These are phyloP conservation scores for Chloroceryle inda DNA, from an alignment of 2,797 vertebrate species.

Conservation along the genomic window DNA sequence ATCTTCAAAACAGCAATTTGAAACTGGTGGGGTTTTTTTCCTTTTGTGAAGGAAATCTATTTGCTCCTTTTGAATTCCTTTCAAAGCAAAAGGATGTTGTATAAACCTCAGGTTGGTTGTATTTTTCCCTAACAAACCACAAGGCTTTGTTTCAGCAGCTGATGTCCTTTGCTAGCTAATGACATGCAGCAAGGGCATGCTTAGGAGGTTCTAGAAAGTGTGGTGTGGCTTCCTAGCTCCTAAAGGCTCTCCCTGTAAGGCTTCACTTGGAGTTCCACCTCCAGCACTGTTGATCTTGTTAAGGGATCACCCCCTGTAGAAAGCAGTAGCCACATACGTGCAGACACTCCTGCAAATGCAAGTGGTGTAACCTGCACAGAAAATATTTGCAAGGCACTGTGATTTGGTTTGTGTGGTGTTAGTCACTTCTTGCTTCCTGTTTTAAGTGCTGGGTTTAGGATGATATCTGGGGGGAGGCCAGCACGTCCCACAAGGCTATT, in stretches of 20 bases:
- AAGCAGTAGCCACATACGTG: not conserved
- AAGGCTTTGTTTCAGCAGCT: not conserved
- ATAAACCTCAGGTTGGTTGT: not conserved
- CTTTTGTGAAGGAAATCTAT: not conserved
- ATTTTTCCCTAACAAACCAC: not conserved
- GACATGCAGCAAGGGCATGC: not conserved
- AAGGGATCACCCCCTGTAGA: fast-evolving
- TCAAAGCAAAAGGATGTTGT: not conserved
- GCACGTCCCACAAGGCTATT: not conserved
- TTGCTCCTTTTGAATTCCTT: not conserved
- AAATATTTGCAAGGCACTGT: not conserved
- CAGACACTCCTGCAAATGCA: not conserved
- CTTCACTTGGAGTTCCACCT: not conserved
- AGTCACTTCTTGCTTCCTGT: not conserved
- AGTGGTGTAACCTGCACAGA: not conserved
- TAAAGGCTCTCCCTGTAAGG: not conserved
- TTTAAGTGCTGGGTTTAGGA: not conserved
- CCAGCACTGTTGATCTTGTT: not conserved
- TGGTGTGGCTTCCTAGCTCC: not conserved
- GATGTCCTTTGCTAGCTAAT: not conserved
- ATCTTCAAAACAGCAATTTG: not conserved
- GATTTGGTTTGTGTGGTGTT: not conserved
- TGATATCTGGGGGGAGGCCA: not conserved
- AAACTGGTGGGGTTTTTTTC: not conserved
- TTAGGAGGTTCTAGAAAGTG: not conserved